Evolutionary conservation across 2,113 vertebrate species (phyloP).

Genomic region (Erpornis zantholeuca): DNA sequence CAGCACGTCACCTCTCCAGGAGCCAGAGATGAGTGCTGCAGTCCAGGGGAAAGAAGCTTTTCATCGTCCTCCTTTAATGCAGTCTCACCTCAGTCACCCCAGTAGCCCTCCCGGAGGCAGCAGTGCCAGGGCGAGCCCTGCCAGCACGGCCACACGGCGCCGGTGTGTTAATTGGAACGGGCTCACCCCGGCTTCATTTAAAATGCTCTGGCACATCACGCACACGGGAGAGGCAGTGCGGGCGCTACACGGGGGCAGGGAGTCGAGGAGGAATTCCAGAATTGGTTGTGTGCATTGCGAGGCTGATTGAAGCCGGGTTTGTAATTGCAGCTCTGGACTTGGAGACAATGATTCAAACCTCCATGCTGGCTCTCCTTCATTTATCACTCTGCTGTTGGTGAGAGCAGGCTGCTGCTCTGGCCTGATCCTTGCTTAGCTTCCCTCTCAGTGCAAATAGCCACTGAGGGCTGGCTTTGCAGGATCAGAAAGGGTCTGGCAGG

Average conservation of each 20-base stretch:
- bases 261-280: neutral
- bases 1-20: neutral
- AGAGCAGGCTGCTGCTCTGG: neutral
- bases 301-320: neutral
- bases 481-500: neutral
- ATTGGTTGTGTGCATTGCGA: neutral
- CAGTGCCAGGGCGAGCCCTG: neutral
- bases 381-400: neutral
- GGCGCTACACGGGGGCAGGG: neutral
- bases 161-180: neutral
- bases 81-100: neutral
- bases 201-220: neutral
- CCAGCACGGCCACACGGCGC: neutral
- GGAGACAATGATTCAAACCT: neutral
- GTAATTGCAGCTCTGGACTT: neutral
- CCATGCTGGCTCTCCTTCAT: neutral
- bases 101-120: neutral
- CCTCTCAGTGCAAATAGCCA: accelerated
- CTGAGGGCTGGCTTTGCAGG: neutral
- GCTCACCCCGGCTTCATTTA: neutral
- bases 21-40: neutral
- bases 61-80: neutral
- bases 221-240: neutral
- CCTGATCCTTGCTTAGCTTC: neutral
- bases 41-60: neutral